Conservation (phyloP, 2,113 vertebrate species). For the Muntiacus muntjak region DNA sequence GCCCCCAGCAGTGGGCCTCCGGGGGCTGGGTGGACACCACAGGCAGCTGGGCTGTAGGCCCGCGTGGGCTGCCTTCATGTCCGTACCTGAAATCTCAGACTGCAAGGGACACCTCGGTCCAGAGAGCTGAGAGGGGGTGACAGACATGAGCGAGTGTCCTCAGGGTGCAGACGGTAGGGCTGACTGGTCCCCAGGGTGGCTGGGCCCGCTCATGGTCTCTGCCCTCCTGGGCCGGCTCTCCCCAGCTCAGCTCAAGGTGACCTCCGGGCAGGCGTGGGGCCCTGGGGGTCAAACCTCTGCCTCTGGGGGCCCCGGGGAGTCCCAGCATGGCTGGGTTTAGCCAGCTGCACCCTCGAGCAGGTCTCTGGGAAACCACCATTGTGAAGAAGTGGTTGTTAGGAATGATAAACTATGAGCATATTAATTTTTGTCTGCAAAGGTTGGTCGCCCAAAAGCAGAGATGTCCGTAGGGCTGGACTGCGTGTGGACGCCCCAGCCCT, state of each 20-base stretch:
- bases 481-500: fast-evolving
- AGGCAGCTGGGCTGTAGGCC: background rate
- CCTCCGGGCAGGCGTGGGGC: background rate
- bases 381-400: background rate
- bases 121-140: background rate
- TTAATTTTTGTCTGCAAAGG: background rate
- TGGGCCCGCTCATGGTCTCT: background rate
- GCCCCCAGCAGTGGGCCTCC: too few species aligned
- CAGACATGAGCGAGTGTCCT: background rate
- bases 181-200: background rate
- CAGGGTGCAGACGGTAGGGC: background rate
- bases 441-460: background rate
- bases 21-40: background rate
- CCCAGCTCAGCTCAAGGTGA: background rate
- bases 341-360: background rate
- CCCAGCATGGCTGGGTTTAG: background rate
- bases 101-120: too few species aligned
- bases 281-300: background rate
- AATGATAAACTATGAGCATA: background rate
- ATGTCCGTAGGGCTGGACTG: background rate
- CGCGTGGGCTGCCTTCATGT: background rate
- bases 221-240: background rate
- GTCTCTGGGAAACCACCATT: background rate
- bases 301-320: background rate
- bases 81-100: background rate